These are phyloP conservation scores for Clarias batrachus DNA, from an alignment of 2,113 vertebrate species.

Conservation along the genomic window DNA sequence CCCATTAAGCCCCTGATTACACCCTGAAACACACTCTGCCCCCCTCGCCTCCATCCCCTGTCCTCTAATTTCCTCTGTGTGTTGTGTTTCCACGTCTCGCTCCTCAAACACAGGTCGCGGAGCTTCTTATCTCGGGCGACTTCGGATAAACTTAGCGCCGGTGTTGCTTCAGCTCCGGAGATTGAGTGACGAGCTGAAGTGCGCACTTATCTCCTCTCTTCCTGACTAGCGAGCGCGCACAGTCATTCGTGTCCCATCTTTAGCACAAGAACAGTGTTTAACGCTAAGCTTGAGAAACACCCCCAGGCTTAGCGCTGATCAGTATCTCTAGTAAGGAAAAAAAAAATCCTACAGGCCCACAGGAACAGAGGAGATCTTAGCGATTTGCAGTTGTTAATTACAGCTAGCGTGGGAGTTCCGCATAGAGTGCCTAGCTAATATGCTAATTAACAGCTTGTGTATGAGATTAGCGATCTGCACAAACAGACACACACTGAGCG, in stretches of 20 bases:
- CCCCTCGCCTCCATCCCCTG: neutral
- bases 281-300: constrained; percentile 41
- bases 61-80: neutral
- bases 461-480: neutral
- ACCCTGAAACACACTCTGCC: neutral
- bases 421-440: neutral
- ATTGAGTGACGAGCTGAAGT: constrained; percentile 34
- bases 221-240: neutral
- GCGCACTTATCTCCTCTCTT: constrained; percentile 10
- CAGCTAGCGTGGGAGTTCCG: neutral
- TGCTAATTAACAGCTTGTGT: neutral
- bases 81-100: neutral
- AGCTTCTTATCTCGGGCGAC: constrained; percentile 27
- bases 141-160: constrained; percentile 31
- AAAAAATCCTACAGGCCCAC: constrained; percentile 3
- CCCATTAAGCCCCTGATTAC: constrained; percentile 35
- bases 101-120: neutral
- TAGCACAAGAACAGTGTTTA: constrained; percentile 27
- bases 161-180: constrained; percentile 14
- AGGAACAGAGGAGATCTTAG: neutral
- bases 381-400: neutral
- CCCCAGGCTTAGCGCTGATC: constrained; percentile 46
- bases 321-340: constrained; percentile 40
- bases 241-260: neutral
- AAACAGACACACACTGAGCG: neutral